These are phyloP conservation scores for Natrix natrix DNA, from an alignment of 2,797 vertebrate genomes.

Conservation along the genomic window DNA sequence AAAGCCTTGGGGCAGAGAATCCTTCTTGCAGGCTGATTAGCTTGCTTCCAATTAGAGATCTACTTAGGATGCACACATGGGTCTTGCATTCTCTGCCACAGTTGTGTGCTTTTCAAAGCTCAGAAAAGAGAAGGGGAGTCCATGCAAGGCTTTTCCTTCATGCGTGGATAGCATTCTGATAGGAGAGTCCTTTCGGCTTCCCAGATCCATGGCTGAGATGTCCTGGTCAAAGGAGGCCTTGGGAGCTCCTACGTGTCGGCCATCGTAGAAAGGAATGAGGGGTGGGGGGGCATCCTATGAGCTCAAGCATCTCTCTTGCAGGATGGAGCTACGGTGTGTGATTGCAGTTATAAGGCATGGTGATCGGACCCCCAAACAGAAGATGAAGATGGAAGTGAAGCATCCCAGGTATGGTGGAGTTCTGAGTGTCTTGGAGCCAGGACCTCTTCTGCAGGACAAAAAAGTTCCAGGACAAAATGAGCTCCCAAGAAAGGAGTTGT, in stretches of 20 bases:
- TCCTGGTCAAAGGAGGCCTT: neutral
- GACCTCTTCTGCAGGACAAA: neutral
- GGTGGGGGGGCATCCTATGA: neutral
- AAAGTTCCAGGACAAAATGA: neutral
- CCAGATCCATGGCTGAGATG: neutral
- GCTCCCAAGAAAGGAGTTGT: neutral
- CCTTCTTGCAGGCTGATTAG: neutral
- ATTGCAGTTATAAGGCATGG: conserved; percentile 96
- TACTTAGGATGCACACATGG: no score
- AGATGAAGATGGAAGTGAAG: conserved; percentile 99
- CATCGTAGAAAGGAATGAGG: neutral
- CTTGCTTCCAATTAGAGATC: neutral
- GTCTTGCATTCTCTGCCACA: neutral
- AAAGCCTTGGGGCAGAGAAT: neutral
- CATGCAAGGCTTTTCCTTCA: neutral
- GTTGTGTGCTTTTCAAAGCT: neutral
- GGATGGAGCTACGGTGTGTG: conserved; percentile 98
- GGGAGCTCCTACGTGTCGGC: neutral
- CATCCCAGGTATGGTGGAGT: conserved; percentile 81
- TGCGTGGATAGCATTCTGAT: neutral
- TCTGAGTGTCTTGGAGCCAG: neutral
- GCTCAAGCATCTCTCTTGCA: conserved; percentile 49
- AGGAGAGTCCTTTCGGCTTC: neutral
- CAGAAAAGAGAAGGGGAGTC: neutral
- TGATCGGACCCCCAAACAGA: conserved; percentile 97